These are phyloP conservation scores for Aethes cnicana DNA, from an alignment of 2,888 invertebrate genomes.

Conservation along the genomic window DNA sequence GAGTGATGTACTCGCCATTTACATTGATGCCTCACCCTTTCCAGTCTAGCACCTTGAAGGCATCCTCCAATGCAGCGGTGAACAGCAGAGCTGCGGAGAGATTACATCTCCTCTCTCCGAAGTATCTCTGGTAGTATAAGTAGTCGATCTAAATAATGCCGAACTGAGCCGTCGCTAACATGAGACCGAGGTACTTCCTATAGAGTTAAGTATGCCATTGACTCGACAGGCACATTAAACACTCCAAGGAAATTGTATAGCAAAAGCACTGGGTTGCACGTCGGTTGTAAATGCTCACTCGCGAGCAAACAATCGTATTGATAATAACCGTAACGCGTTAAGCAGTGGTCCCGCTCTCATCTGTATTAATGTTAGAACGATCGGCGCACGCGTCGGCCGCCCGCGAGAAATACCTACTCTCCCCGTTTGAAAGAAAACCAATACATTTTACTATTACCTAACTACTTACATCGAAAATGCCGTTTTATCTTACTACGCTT, in stretches of 20 bases:
- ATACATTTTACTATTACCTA: conserved; percentile 7
- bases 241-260: conserved; percentile 53
- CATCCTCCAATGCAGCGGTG: too few relatives aligned
- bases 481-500: neutral
- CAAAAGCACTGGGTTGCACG: conserved; percentile 53
- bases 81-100: too few relatives aligned
- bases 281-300: conserved; percentile 47
- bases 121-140: too few relatives aligned
- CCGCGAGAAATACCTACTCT: conserved; percentile 35
- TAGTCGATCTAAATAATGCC: conserved; percentile 2
- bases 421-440: conserved; percentile 10
- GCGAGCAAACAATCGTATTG: conserved; percentile 63
- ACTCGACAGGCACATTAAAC: conserved; percentile 29
- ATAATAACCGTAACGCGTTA: conserved; percentile 70
- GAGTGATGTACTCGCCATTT: too few relatives aligned
- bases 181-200: conserved; percentile 4
- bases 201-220: conserved; percentile 4
- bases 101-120: too few relatives aligned
- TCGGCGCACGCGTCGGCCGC: conserved; percentile 51
- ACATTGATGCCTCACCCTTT: too few relatives aligned
- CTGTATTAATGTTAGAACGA: conserved; percentile 60
- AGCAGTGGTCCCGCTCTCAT: conserved; percentile 59
- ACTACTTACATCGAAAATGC: neutral
- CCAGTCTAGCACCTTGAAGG: too few relatives aligned
- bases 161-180: conserved; percentile 2